These are phyloP conservation scores for Artibeus jamaicensis DNA, from an alignment of 2,797 vertebrate species.

Conservation along the genomic window DNA sequence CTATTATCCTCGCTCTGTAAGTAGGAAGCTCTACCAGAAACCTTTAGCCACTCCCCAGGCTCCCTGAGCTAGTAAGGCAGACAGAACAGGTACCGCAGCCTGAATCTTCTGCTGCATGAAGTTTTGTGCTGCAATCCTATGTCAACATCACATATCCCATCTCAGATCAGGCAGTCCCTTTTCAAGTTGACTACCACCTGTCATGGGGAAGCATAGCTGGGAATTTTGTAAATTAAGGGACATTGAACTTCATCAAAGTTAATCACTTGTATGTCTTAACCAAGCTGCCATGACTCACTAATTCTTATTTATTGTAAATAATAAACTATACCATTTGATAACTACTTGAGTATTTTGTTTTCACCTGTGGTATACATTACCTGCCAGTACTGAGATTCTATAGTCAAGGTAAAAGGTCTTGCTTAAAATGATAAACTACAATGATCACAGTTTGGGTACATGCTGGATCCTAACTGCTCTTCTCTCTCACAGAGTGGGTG, in stretches of 20 bases:
- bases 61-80: background rate
- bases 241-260: background rate
- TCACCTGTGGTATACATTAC: background rate
- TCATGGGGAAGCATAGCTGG: background rate
- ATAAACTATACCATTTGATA: background rate
- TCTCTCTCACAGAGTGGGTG: background rate
- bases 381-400: background rate
- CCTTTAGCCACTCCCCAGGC: background rate
- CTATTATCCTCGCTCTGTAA: background rate
- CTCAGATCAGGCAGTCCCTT: background rate
- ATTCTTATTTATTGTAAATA: background rate
- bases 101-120: background rate
- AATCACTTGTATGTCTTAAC: background rate
- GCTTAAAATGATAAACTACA: background rate
- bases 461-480: background rate
- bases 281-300: background rate
- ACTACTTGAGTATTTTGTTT: background rate
- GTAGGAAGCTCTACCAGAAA: background rate
- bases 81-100: background rate
- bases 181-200: too few species aligned
- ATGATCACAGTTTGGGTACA: background rate
- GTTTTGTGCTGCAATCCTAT: accelerated
- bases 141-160: accelerated
- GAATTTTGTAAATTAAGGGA: background rate
- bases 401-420: background rate